Evolutionary conservation across 2,888 invertebrate genomes (phyloP), one percentile per base, ranked within the genome.

Genomic region (Leistus spinibarbis): DNA sequence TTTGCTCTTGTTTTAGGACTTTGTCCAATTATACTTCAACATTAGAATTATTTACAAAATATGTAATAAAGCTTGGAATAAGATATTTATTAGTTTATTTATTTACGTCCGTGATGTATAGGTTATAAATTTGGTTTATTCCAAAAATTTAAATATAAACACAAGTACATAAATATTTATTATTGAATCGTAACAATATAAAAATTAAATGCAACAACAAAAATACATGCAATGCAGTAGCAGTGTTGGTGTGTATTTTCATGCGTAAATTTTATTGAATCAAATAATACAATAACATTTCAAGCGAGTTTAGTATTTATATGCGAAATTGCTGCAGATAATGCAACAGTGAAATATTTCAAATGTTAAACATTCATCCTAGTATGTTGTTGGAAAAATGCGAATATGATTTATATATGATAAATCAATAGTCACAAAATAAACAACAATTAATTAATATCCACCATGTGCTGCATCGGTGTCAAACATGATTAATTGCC

Each of bases 361-460:
- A 7, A 40, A 5, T 40, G 40, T 24, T 24, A 3, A 24, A 24
- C 24, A 24, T 24, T 24, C 10, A 10, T 7, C 40, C 40, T 5
- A 2, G 1, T 40, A 13, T 13, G 40, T 5, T 3, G 5, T 1
- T 40, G 40, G 13, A 40, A 60, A 72, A 72, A 27, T 67, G 67
- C 62, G 53, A 65, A 73, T 73, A 53, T 73, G 73, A 73, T 73
- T 73, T 67, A 73, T 73, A 40, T 40, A 73, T 53, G 73, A 22
- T 67, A 73, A 73, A 73, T 73, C 73, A 67, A 62, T 73, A 73
- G 60, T 66, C 67, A 62, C 60, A 67, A 73, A 73, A 73, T 73
- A 73, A 73, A 73, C 73, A 73, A 73, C 62, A 73, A 73, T 73
- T 73, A 73, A 73, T 73, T 73, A 73, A 73, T 66, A 73, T 27